Evolutionary conservation across 2,797 vertebrate genomes (phyloP), one percentile per base, ranked within the genome.

Genomic region (Bryconaethiops microstoma): DNA sequence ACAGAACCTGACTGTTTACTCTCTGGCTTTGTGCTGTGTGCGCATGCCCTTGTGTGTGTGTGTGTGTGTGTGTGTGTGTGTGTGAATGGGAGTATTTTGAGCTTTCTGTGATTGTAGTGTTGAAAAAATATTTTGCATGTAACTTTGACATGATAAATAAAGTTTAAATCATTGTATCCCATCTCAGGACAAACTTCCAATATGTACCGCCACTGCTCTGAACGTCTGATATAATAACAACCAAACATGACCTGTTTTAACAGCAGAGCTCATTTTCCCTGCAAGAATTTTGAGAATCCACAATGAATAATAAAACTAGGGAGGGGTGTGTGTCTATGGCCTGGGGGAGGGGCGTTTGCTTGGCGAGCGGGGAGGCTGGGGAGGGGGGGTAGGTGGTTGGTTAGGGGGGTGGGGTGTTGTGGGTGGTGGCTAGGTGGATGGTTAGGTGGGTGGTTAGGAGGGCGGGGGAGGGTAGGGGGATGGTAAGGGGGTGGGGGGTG

Each of bases 1-100:
- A 76, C 65, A 77, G 16, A 78, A 64, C 60, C 74, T 77, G 52
- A 45, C 69, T 80, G 77, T 85, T 83, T 77, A 57, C 74, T 74
- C 63, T 74, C 64, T 76, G 70, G 62, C 29, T 73, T 59, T 73
- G 48, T 54, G 21, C 39, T 62, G 50, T 45, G 52, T 48, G 40
- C 25, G 54, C 64, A 35, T 74, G 60, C 65, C 42, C 17, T 8
- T 48, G 25, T 45, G 17, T 14, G 35, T 62, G 17, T 84, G 40
- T 55, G n/a, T 71, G 5, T 80, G 39, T 73, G 3, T 54, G 9
- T 77, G 19, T 81, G 13, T 81, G 35, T 23, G 45, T 67, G 35
- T 63, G 45, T 23, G n/a, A n/a, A n/a, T n/a, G n/a, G n/a, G 52
- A 55, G 10, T 17, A 12, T 57, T 40, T 42, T 62, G 35, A 3